These are phyloP conservation scores for Polydrusus cervinus DNA, from an alignment of 2,888 invertebrate genomes.

Conservation along the genomic window DNA sequence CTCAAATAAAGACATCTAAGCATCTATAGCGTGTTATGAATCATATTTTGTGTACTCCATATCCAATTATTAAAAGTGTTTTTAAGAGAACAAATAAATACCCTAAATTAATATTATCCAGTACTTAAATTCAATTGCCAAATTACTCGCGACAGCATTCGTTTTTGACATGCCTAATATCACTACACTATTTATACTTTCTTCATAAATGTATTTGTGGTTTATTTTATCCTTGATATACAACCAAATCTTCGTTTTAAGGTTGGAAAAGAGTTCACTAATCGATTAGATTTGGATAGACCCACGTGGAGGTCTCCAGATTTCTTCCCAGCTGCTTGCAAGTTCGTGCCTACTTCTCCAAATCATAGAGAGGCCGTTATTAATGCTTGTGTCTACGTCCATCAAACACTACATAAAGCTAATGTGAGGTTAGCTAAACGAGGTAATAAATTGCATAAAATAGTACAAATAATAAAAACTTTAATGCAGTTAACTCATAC, in stretches of 20 bases:
- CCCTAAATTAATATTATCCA: too few species aligned
- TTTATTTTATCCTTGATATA: neutral
- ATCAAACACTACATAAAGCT: slow-evolving; percentile 96
- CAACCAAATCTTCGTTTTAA: slow-evolving; percentile 61
- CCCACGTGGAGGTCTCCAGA: slow-evolving; percentile 90
- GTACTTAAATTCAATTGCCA: too few species aligned
- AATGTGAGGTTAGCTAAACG: slow-evolving; percentile 92
- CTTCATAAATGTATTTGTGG: too few species aligned
- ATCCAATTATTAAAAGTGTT: too few species aligned
- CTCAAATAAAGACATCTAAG: too few species aligned
- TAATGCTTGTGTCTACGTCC: slow-evolving; percentile 98
- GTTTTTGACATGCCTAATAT: too few species aligned
- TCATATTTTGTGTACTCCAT: too few species aligned
- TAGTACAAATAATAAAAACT: too few species aligned
- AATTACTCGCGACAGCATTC: too few species aligned
- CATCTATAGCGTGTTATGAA: too few species aligned
- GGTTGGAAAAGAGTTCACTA: slow-evolving; percentile 97
- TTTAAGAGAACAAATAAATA: too few species aligned
- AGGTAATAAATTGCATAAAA: slow-evolving; percentile 71
- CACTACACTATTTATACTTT: neutral
- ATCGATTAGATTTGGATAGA: slow-evolving; percentile 93
- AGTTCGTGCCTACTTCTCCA: slow-evolving; percentile 81
- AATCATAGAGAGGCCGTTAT: slow-evolving; percentile 97
- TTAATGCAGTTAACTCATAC: too few species aligned
- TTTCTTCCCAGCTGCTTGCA: slow-evolving; percentile 92